Conservation (phyloP, 2,797 vertebrate genomes). For the Emydoidea blandingii region DNA sequence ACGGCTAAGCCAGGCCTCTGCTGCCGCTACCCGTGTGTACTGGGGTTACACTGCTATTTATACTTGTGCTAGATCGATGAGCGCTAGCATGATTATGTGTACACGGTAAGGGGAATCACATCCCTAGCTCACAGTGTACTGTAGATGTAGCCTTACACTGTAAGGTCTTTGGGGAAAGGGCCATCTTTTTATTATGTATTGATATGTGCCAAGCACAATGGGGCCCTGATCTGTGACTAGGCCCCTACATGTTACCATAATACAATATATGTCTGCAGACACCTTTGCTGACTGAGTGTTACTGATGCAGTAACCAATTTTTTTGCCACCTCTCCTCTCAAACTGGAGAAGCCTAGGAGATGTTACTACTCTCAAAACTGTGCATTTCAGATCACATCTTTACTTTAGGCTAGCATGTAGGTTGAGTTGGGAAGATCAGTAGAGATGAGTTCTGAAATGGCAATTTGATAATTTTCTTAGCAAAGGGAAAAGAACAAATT, state of each 20-base stretch:
- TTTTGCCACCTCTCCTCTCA: neutral
- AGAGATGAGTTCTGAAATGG: neutral
- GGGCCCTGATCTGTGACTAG: neutral
- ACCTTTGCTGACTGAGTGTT: neutral
- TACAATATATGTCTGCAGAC: neutral
- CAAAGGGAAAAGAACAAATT: slow-evolving; percentile 11
- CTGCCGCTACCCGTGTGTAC: neutral
- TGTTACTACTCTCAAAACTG: neutral
- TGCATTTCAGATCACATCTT: slow-evolving; percentile 17
- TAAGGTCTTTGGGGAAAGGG: neutral
- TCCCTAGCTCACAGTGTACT: neutral
- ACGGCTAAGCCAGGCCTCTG: neutral
- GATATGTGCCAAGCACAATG: neutral
- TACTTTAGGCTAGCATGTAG: slow-evolving; percentile 46
- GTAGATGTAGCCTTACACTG: neutral
- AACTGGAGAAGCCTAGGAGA: neutral
- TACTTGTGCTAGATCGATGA: neutral
- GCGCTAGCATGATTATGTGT: neutral
- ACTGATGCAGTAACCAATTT: neutral
- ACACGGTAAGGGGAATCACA: neutral
- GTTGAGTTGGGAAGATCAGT: slow-evolving; percentile 28
- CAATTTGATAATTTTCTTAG: neutral
- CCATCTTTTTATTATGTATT: neutral
- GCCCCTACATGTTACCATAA: neutral
- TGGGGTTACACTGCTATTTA: neutral